Conservation (phyloP, 2,113 vertebrate species). For the Eudorcas thomsonii region DNA sequence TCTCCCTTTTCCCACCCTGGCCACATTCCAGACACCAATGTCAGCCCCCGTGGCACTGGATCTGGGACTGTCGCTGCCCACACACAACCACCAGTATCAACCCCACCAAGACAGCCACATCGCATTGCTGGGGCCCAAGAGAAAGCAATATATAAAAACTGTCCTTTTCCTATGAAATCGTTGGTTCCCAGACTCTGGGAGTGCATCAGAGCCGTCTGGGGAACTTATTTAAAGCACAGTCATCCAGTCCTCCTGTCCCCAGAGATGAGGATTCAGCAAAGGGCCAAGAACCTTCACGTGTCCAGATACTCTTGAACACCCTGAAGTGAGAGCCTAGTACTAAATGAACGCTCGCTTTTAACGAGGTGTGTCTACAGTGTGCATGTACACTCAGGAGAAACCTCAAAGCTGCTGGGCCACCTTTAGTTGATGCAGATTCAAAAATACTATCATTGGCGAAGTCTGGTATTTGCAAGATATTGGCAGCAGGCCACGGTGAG, state of each 20-base stretch:
- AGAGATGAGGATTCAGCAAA: neutral
- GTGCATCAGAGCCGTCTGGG: neutral
- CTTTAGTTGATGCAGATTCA: neutral
- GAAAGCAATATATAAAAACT: neutral
- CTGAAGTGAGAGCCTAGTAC: neutral
- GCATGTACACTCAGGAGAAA: neutral
- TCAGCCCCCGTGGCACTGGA: rapidly evolving
- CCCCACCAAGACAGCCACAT: neutral
- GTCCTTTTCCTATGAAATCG: neutral
- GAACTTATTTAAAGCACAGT: neutral
- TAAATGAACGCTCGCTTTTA: neutral
- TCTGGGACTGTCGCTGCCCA: neutral
- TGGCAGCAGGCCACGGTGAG: neutral
- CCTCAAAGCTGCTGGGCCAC: neutral
- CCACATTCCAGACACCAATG: neutral
- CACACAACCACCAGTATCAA: neutral
- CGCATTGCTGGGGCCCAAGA: neutral
- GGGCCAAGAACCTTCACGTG: neutral
- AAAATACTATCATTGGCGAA: neutral
- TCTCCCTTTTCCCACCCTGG: neutral
- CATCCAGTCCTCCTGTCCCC: too few relatives aligned
- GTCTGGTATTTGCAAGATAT: neutral
- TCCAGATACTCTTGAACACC: rapidly evolving
- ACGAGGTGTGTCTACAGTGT: neutral
- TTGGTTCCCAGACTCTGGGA: neutral